Conservation (phyloP, 2,888 invertebrate species). For the Drosophila mayaguana region DNA sequence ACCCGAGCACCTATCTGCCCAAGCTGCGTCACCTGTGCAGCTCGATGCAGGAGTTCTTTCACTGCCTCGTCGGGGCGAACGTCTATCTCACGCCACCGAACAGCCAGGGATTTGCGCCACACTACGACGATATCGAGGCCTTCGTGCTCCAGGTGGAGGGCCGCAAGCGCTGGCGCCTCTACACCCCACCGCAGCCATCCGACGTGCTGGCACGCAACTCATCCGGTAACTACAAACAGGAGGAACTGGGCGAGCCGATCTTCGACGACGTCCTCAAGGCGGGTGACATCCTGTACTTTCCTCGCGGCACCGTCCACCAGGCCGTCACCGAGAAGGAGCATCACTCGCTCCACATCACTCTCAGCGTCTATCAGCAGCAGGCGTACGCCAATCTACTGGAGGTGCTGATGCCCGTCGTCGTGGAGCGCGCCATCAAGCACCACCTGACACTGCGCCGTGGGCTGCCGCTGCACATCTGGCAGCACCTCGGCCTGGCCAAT, state of each 20-base stretch:
- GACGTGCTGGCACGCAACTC: constrained; percentile 93
- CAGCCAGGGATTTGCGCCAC: constrained; percentile 99
- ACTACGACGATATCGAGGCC: constrained; percentile 99
- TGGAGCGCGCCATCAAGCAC: constrained; percentile 89
- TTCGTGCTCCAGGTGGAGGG: constrained; percentile 98
- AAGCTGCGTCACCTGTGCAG: constrained; percentile 89
- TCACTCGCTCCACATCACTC: constrained; percentile 97
- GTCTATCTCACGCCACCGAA: constrained; percentile 97
- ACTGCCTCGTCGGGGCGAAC: constrained; percentile 97
- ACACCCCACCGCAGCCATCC: constrained; percentile 89
- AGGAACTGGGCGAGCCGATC: constrained; percentile 92
- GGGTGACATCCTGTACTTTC: constrained; percentile 97
- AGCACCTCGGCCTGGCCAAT: constrained; percentile 90
- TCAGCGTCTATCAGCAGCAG: constrained; percentile 96
- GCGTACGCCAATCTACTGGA: constrained; percentile 96
- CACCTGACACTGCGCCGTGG: constrained; percentile 91
- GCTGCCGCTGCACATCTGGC: constrained; percentile 92
- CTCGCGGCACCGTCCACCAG: constrained; percentile 94
- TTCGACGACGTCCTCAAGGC: constrained; percentile 90
- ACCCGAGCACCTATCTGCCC: constrained; percentile 93
- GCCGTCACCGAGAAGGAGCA: constrained; percentile 91
- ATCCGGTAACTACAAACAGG: constrained; percentile 90
- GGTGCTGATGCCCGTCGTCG: constrained; percentile 90
- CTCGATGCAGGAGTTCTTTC: constrained; percentile 96
- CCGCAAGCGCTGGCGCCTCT: constrained; percentile 96